Base-by-base conservation (phyloP, 1,140 invertebrate genomes). In the Drosophila punjabiensis region DNA sequence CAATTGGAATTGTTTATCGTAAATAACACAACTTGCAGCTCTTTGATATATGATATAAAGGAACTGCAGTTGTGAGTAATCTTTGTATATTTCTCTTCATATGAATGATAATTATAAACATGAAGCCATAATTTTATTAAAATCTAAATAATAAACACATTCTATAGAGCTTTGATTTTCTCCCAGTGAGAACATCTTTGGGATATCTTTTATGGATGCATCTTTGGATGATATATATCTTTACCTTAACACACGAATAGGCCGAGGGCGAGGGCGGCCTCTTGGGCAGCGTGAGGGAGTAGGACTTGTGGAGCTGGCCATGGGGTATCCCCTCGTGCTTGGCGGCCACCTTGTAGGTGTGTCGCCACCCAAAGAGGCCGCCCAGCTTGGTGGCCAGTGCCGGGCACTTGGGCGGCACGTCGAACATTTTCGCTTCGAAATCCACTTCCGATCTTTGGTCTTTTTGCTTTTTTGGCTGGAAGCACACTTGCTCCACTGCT, bases 321-420 rank as follows among this genome's bases (percentile, higher is more conserved):
- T 94, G 95, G 35, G 95, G 93, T 56, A 96, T 94, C 77, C 95
- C 95, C 90, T 95, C 95, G 82, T 97, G 96, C 68, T 96, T 93
- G 82, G 96, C 96, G 82, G 96, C 95, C 68, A 97, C 96, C 56
- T 96, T 95, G 92, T 97, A 97, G 39, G 95, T 96, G 86, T 96
- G 96, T 71, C 96, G 94, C 95, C 96, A 96, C 43, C 95, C 95
- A 78, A 96, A 96, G 48, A 96, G 92, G 59, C 96, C 94, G 79
- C 96, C 95, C 68, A 97, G 80, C 92, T 96, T 96, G 83, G 96
- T 96, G 10, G 96, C 95, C 71, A 96, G 94, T 74, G 95, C 95
- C 50, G 94, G 93, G 87, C 95, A 95, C 79, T 94, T 94, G 91
- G 86, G 93, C 92, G 82, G 93, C 64, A 92, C 79, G 68, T 93